These are phyloP conservation scores for Acanthiza pusilla DNA, from an alignment of 2,797 vertebrate species.

Conservation along the genomic window DNA sequence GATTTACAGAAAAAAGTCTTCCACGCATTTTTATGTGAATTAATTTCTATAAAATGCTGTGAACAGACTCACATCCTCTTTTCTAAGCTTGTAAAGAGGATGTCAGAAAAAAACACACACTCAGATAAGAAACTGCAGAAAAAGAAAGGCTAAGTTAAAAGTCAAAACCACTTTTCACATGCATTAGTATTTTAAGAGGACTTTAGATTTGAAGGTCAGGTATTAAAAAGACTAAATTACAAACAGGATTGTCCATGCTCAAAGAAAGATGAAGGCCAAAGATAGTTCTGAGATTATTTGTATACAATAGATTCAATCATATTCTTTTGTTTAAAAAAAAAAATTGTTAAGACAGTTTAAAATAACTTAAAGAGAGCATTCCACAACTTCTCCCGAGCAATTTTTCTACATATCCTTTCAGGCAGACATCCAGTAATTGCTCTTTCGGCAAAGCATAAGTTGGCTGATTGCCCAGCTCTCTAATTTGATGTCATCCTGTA, in stretches of 20 bases:
- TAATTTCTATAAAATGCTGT: not conserved
- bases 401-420: not conserved
- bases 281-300: not conserved
- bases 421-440: not conserved
- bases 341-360: not conserved
- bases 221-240: not conserved
- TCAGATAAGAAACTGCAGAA: not conserved
- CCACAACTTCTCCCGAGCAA: not conserved
- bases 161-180: not conserved
- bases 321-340: not conserved
- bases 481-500: not conserved
- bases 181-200: not conserved
- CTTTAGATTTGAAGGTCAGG: not conserved
- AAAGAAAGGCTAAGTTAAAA: not conserved
- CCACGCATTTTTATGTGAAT: not conserved
- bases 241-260: not conserved
- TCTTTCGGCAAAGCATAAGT: not conserved
- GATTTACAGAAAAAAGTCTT: not conserved
- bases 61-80: not conserved
- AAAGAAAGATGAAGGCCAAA: not conserved
- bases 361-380: not conserved
- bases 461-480: not conserved
- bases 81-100: not conserved
- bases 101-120: not conserved
- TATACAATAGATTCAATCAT: not conserved